These are phyloP conservation scores for Corythaeola cristata DNA, from an alignment of 2,113 vertebrate genomes.

Conservation along the genomic window DNA sequence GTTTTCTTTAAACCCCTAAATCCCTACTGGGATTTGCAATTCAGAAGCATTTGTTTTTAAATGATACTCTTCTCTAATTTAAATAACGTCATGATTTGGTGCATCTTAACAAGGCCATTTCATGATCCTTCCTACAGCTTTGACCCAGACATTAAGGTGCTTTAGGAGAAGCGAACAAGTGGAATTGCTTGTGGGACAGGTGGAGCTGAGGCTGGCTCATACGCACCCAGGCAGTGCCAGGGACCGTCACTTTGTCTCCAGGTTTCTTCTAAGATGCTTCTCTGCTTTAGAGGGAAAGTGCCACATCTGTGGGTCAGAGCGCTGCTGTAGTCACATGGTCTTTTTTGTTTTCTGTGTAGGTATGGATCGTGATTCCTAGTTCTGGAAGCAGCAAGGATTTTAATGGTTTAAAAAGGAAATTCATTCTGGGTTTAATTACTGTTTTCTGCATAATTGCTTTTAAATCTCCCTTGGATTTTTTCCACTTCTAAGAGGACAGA, in stretches of 20 bases:
- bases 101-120: background rate
- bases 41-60: background rate
- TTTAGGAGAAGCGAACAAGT: background rate
- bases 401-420: conserved; percentile 22
- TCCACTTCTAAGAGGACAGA: background rate
- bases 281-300: background rate
- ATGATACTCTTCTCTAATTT: background rate
- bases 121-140: background rate
- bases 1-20: background rate
- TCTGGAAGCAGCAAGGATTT: conserved; percentile 1
- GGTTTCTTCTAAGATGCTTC: background rate
- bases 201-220: background rate
- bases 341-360: background rate
- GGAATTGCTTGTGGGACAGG: background rate
- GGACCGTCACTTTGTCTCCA: background rate
- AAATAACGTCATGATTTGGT: background rate
- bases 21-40: background rate
- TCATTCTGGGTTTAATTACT: conserved; percentile 39
- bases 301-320: background rate
- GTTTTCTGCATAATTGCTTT: conserved; percentile 43
- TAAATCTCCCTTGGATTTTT: conserved; percentile 43
- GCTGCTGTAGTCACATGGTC: background rate
- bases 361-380: background rate
- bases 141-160: background rate
- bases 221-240: background rate